A percentile compares a stretch with the other conserved stretches of the same genome.
phyloP scores from a whole-genome alignment of 2,113 vertebrate genomes.

The Proteles cristata region DNA sequence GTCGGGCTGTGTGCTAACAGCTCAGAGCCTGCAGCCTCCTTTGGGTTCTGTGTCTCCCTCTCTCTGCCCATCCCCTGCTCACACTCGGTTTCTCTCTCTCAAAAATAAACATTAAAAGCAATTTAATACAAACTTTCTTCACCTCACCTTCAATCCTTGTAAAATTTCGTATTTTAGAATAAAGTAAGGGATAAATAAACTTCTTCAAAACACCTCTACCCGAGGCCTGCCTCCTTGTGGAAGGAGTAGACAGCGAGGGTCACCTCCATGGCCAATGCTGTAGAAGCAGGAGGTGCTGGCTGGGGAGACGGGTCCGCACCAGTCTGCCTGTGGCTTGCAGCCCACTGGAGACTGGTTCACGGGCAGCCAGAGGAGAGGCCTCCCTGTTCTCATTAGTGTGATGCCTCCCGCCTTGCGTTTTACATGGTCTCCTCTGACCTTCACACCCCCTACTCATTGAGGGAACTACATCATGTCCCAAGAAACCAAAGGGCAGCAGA shows the following conservation, averaged over 20 bases:
- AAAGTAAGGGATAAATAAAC: background rate
- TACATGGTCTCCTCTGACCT: background rate
- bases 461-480: background rate
- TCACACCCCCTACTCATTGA: too few relatives aligned
- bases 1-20: too few relatives aligned
- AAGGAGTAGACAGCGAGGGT: background rate
- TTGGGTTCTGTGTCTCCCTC: too few relatives aligned
- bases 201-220: background rate
- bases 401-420: background rate
- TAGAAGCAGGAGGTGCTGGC: background rate
- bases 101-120: too few relatives aligned
- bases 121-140: background rate
- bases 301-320: background rate
- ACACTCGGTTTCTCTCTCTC: too few relatives aligned
- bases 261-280: accelerated
- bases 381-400: background rate
- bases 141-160: background rate
- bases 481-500: background rate
- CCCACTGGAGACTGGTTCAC: too few relatives aligned
- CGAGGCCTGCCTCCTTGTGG: background rate
- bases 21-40: too few relatives aligned
- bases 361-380: background rate
- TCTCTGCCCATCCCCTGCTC: too few relatives aligned
- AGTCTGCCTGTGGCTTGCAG: background rate
- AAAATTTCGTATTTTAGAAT: background rate